Evolutionary conservation across 2,888 invertebrate genomes (phyloP).

Genomic region (Scaeva pyrastri): DNA sequence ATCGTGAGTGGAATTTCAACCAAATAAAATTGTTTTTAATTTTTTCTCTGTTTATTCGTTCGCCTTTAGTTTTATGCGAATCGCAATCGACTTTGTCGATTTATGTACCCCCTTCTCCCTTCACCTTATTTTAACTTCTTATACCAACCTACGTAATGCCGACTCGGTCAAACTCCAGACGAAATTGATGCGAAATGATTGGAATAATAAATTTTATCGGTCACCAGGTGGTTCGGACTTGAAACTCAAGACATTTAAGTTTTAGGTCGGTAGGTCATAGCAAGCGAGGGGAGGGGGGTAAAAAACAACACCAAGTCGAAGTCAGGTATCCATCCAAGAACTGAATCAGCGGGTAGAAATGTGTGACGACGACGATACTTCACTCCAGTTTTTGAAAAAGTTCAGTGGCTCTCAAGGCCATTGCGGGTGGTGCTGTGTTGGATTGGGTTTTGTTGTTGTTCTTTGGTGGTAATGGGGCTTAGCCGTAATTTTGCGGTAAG

Average conservation of each 20-base stretch:
- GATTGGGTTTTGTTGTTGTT: not conserved
- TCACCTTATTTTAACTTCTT: no score
- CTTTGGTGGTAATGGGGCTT: slow-evolving; percentile 17
- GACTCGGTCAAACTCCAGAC: slow-evolving; percentile 21
- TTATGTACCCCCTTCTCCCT: not conserved
- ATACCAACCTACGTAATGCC: not conserved
- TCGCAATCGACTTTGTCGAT: slow-evolving; percentile 3
- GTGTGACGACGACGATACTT: not conserved
- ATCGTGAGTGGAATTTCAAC: slow-evolving; percentile 59
- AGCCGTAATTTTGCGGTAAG: slow-evolving; percentile 44
- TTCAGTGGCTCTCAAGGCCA: slow-evolving; percentile 35
- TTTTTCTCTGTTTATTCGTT: slow-evolving; percentile 9
- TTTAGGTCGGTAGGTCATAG: slow-evolving; percentile 67
- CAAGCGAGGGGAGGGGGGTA: not conserved
- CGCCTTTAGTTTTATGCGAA: not conserved
- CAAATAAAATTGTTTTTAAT: slow-evolving; percentile 5
- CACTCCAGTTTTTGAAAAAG: not conserved
- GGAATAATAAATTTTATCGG: slow-evolving; percentile 72
- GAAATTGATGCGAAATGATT: slow-evolving; percentile 56
- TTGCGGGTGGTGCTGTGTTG: not conserved
- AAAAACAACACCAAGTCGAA: not conserved
- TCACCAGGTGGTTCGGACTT: slow-evolving; percentile 62
- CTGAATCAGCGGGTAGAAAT: slow-evolving; percentile 29
- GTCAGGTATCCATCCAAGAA: not conserved
- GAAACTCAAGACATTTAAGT: slow-evolving; percentile 35